A percentile compares a stretch with the other conserved stretches of the same genome.
Evolutionary conservation across 2,113 vertebrate genomes (phyloP).

Genomic region (Blennius ocellaris): DNA sequence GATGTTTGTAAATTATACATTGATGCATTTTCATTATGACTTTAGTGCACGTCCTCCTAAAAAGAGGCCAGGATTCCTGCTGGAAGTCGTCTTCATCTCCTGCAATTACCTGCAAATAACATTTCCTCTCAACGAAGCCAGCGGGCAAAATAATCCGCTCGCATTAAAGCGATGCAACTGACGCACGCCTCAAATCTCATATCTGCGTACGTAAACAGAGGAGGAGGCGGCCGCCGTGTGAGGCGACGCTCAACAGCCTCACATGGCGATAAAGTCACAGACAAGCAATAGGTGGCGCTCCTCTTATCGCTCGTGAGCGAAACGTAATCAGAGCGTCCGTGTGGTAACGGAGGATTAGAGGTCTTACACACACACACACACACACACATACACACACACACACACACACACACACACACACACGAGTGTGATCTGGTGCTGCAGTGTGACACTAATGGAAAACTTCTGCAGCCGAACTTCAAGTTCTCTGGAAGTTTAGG

Average conservation of each 20-base stretch:
- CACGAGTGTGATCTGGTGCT: not conserved
- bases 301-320: conserved; percentile 8
- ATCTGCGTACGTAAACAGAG: not conserved
- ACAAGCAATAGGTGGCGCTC: conserved; percentile 4
- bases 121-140: no score
- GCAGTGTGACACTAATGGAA: not conserved
- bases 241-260: not conserved
- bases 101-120: no score
- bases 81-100: no score
- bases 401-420: no score
- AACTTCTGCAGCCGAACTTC: not conserved
- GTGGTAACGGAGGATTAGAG: conserved; percentile 24
- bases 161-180: no score
- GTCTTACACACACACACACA: not conserved
- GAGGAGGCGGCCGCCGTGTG: not conserved
- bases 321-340: conserved; percentile 17
- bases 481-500: conserved; percentile 1
- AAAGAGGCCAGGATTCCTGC: no score
- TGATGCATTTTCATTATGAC: no score
- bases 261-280: not conserved
- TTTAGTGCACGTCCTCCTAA: no score
- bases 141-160: no score
- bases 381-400: no score
- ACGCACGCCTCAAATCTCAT: no score
- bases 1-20: no score